A percentile compares a stretch with the other conserved stretches of the same genome.
These are phyloP conservation scores for Tursiops truncatus DNA, from an alignment of 2,113 vertebrate genomes.

Conservation along the genomic window DNA sequence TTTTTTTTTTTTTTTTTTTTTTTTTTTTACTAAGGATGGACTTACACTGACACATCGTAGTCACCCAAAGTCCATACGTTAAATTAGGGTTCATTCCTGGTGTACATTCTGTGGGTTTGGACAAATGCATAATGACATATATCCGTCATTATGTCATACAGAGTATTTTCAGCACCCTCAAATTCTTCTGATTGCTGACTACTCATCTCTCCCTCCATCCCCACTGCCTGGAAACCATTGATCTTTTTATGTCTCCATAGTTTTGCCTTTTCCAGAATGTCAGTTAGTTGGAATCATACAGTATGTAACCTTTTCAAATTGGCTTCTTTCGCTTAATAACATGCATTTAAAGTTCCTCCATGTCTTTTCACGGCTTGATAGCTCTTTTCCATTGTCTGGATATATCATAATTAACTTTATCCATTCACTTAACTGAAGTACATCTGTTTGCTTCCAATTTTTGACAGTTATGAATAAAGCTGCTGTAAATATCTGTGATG, in stretches of 20 bases:
- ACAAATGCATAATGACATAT: not conserved
- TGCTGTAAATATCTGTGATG: not conserved
- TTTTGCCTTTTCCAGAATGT: not conserved
- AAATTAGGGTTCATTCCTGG: not conserved
- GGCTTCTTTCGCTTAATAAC: not conserved
- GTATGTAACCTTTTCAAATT: not conserved
- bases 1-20: not conserved
- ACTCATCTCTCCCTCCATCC: not conserved
- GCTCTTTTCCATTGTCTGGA: not conserved
- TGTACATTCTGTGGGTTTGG: not conserved
- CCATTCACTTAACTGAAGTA: not conserved
- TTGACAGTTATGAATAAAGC: not conserved
- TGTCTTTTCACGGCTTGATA: not conserved
- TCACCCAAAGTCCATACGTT: not conserved
- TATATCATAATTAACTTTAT: not conserved
- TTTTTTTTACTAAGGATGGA: not conserved
- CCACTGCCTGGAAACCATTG: not conserved
- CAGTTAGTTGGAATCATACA: not conserved
- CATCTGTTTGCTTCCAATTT: not conserved
- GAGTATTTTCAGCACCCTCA: not conserved
- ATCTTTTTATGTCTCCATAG: not conserved
- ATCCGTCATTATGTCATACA: not conserved
- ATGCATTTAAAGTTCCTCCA: not conserved
- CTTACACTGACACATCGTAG: not conserved
- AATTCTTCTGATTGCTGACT: not conserved